Evolutionary conservation across 2,797 vertebrate genomes (phyloP), one percentile per base, ranked within the genome.

Genomic region (Melanotaenia maccullochi): DNA sequence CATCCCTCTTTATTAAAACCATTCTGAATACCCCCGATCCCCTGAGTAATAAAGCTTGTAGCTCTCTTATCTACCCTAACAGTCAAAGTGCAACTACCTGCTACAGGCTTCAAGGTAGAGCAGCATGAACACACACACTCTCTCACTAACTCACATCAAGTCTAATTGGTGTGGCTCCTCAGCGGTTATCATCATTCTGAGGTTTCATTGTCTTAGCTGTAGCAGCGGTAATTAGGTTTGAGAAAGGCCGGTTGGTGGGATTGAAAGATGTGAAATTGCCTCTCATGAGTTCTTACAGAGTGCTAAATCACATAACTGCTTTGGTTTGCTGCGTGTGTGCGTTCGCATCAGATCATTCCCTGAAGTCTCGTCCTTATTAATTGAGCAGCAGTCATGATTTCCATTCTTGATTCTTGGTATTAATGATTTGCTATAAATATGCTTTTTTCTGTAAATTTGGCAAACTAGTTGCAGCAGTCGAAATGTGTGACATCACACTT

Each of bases 231-330:
- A 90, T 92, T 90, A 86, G 81, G 82, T 86, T 82, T 76, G 70
- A 80, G 76, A 51, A 62, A 54, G 84, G 55, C 78, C 47, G 69
- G 82, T 88, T 87, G 90, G 83, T 80, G 61, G 75, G 84, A 89
- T 49, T 85, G 81, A 81, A 79, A 83, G 85, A 87, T 85, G 83
- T 89, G 85, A 85, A 89, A 90, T 86, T 79, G 78, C 81, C 85
- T 85, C 84, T 88, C 71, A 69, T 77, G 79, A 86, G 66, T 83
- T 82, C 64, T 74, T 51, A 36, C 75, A 59, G 65, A 76, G 73
- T 25, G 55, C 63, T 71, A 58, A 79, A 85, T 68, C 72, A 79
- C 62, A 65, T 25, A 63, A 54, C 63, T 33, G 24, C 35, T 9
- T 40, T 60, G 40, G 35, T 69, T 18, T 42, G 14, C 40, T 28